phyloP scores from a whole-genome alignment of 2,888 invertebrate genomes.

The Drosophila ezoana region DNA sequence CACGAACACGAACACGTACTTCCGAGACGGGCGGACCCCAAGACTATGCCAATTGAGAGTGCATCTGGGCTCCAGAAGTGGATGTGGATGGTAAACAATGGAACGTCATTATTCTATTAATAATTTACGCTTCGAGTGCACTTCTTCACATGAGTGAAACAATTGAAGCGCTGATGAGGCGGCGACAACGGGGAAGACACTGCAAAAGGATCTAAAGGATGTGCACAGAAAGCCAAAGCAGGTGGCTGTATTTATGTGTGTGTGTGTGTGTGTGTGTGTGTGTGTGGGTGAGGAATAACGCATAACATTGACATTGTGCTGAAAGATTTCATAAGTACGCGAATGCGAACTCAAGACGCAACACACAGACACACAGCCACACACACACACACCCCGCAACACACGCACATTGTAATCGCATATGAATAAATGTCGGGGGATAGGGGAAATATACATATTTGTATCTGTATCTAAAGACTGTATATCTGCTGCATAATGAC shows the following conservation, averaged over 20 bases:
- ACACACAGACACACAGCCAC: neutral
- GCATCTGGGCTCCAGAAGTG: slow-evolving; percentile 24
- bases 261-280: slow-evolving; percentile 27
- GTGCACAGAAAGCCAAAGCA: slow-evolving; percentile 8
- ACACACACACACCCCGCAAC: neutral
- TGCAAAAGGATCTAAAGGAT: slow-evolving; percentile 34
- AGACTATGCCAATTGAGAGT: slow-evolving; percentile 55
- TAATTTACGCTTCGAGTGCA: slow-evolving; percentile 81
- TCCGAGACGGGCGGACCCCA: slow-evolving; percentile 12
- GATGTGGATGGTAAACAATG: slow-evolving; percentile 74
- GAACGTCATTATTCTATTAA: slow-evolving; percentile 83
- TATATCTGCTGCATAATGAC: slow-evolving; percentile 76
- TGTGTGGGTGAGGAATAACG: slow-evolving; percentile 40
- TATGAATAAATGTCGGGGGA: slow-evolving; percentile 55
- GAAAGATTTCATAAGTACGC: slow-evolving; percentile 75
- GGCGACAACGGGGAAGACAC: slow-evolving; percentile 3
- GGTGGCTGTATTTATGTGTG: slow-evolving; percentile 14
- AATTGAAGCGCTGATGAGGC: slow-evolving; percentile 76
- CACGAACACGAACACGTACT: slow-evolving; percentile 9
- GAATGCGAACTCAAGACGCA: slow-evolving; percentile 24
- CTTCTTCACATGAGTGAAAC: slow-evolving; percentile 79
- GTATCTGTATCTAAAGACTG: slow-evolving; percentile 25
- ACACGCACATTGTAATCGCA: slow-evolving; percentile 39
- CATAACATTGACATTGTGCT: slow-evolving; percentile 77
- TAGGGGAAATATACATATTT: slow-evolving; percentile 13